Evolutionary conservation across 2,113 vertebrate species (phyloP).

Genomic region (Rutilus rutilus): DNA sequence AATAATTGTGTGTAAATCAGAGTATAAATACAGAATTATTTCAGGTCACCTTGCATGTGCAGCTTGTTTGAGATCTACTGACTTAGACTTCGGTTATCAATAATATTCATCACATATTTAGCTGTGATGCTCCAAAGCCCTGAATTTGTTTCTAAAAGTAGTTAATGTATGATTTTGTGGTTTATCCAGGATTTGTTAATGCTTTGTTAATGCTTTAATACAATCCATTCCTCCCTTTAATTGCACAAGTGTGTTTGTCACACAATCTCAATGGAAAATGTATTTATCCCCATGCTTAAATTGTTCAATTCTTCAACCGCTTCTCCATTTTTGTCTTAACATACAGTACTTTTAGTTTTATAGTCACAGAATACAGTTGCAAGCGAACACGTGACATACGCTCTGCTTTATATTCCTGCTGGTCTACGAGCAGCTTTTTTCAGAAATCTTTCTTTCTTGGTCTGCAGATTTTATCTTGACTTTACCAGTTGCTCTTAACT

Average conservation of each 20-base stretch:
- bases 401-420: neutral
- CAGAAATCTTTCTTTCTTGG: neutral
- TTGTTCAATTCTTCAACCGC: neutral
- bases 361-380: neutral
- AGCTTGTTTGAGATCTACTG: neutral
- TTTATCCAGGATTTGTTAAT: neutral
- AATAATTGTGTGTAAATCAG: too few relatives aligned
- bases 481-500: neutral
- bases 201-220: too few relatives aligned
- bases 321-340: neutral
- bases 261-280: neutral
- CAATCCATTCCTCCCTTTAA: neutral
- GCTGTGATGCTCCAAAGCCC: too few relatives aligned
- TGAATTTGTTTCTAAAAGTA: neutral
- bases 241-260: neutral
- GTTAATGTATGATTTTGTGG: neutral
- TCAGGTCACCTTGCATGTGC: too few relatives aligned
- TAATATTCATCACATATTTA: neutral
- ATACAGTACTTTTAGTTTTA: neutral
- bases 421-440: neutral
- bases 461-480: neutral
- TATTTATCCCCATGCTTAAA: neutral
- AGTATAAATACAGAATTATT: too few relatives aligned
- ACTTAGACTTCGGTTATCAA: neutral
- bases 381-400: neutral